Evolutionary conservation across 2,113 vertebrate genomes (phyloP), one percentile per base, ranked within the genome.

Genomic region (Recurvirostra avosetta): DNA sequence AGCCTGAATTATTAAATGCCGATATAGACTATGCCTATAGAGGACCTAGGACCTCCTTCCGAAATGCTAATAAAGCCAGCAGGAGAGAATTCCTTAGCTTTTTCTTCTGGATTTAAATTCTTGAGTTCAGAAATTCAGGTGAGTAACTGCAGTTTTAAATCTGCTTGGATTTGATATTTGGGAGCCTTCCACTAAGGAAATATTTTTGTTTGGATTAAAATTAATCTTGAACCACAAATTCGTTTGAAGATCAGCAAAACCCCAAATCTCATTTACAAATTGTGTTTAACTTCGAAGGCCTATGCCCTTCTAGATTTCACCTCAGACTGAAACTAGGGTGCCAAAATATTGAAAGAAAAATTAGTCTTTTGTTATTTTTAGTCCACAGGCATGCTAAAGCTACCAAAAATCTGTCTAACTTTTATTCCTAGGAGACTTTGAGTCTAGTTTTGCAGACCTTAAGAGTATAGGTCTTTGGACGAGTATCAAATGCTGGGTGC

Each of bases 11-110:
- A 89, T 95, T 96, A 89, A 94, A 77, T 87, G 92, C 75, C 85
- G 62, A 50, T 65, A 65, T 30, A 74, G 90, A 76, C 95, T 86
- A 15, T 88, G 86, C 36, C 84, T 95, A 45, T 55, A 80, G 86
- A 97, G 77, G 87, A 91, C 80, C 73, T 78, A 67, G 75, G 82
- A 70, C 94, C 84, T 90, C 49, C 82, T 85, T 96, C 83, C 95
- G 95, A 96, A 97, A 90, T 91, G 94, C 72, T 91, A 93, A 95
- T 94, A 63, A 76, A 95, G 75, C 56, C 94, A 95, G 91, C 88
- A 88, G 93, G 95, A 92, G 92, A 97, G 58, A 92, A 92, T 94
- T 96, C 83, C 80, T 95, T 80, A 68, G 65, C 27, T 85, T 97
- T 96, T 94, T 89, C 82, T 88, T 55, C 73, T 49, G 78, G 88